Conservation (phyloP, 2,888 invertebrate species). For the Euzetes globulus region DNA sequence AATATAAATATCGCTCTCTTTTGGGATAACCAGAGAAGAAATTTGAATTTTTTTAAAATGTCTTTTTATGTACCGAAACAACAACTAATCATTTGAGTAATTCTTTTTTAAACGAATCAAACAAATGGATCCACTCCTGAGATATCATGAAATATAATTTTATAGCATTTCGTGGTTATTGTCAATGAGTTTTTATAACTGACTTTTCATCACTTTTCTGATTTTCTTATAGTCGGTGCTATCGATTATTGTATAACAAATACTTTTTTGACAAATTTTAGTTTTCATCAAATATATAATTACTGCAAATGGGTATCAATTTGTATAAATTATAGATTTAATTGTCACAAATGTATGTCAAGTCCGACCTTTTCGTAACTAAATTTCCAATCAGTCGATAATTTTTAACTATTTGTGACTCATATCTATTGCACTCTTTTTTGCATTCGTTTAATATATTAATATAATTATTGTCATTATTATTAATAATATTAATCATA, state of each 20-base stretch:
- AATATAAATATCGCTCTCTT: conserved; percentile 8
- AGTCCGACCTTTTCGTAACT: neutral
- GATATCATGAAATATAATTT: neutral
- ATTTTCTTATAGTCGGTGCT: conserved; percentile 2
- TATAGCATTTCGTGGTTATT: conserved; percentile 7
- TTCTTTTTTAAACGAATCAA: neutral
- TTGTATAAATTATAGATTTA: neutral
- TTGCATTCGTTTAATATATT: neutral
- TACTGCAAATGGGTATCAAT: too few species aligned
- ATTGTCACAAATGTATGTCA: conserved; percentile 20
- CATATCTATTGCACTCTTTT: neutral
- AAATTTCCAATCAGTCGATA: neutral
- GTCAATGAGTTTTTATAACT: neutral
- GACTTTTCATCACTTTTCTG: conserved; percentile 4
- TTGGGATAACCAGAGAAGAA: neutral
- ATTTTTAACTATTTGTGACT: neutral
- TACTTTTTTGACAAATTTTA: neutral
- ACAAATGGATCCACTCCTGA: neutral
- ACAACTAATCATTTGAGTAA: neutral
- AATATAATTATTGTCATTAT: neutral
- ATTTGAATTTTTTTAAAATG: neutral
- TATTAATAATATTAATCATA: neutral
- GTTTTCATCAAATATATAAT: neutral
- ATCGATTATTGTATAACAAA: neutral
- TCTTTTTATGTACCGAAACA: neutral